Conservation (phyloP, 2,797 vertebrate species). For the Aldrovandia affinis region DNA sequence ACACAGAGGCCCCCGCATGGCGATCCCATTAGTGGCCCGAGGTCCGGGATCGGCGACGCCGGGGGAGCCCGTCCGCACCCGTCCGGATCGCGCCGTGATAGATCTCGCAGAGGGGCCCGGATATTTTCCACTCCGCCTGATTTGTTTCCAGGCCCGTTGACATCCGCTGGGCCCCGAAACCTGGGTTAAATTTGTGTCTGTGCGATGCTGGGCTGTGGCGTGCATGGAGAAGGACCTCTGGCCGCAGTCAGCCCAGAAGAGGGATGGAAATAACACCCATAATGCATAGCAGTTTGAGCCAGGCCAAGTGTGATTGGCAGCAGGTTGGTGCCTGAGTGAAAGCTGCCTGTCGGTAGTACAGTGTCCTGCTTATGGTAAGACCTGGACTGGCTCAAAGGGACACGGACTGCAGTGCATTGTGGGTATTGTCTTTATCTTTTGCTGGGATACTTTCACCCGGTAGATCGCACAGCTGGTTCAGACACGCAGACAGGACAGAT, state of each 20-base stretch:
- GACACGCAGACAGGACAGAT: background rate
- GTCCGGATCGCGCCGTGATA: constrained; percentile 30
- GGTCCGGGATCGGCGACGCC: background rate
- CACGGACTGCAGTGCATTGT: background rate
- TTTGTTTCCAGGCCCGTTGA: constrained; percentile 19
- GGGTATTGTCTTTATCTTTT: background rate
- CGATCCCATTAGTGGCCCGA: constrained; percentile 26
- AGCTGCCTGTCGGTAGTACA: background rate
- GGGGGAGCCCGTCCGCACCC: background rate
- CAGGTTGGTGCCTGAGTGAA: background rate
- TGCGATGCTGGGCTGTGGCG: background rate
- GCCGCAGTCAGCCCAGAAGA: background rate
- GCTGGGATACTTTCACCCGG: background rate
- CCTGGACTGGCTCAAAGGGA: background rate
- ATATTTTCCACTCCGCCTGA: constrained; percentile 29
- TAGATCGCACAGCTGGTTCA: background rate
- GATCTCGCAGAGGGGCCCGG: constrained; percentile 17
- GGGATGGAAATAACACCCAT: background rate
- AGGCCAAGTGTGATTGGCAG: background rate
- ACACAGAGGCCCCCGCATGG: background rate
- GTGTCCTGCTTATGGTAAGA: background rate
- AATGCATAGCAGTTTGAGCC: too few species aligned
- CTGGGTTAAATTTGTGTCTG: background rate
- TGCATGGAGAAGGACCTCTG: constrained; percentile 15
- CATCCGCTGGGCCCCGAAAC: background rate